phyloP scores from a whole-genome alignment of 2,888 invertebrate species.

The Baccha elongata region DNA sequence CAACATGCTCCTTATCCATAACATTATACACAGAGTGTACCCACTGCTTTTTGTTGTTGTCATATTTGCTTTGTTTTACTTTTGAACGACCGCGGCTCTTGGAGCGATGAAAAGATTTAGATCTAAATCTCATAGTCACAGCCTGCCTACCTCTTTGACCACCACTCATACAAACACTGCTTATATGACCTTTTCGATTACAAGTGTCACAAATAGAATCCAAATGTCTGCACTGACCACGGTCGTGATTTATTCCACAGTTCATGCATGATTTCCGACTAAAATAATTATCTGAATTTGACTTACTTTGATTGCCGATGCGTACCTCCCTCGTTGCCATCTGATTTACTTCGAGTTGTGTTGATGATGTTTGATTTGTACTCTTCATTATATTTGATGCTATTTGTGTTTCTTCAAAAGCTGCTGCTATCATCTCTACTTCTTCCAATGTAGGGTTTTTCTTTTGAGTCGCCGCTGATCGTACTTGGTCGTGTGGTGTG shows the following conservation, averaged over 20 bases:
- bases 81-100: conserved; percentile 18
- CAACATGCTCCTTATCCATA: background rate
- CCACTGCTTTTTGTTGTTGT: background rate
- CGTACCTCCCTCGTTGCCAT: background rate
- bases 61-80: background rate
- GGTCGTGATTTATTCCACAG: conserved; percentile 14
- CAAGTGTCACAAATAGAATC: background rate
- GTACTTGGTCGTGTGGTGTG: background rate
- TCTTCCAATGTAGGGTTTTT: too few species aligned
- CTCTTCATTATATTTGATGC: conserved; percentile 15
- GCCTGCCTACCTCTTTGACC: conserved; percentile 11
- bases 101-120: background rate
- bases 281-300: conserved; percentile 13
- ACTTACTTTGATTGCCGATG: conserved; percentile 1
- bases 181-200: conserved; percentile 15
- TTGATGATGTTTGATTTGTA: background rate
- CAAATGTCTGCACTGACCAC: conserved; percentile 13
- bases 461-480: background rate
- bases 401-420: conserved; percentile 22
- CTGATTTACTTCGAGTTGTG: background rate
- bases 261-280: conserved; percentile 5
- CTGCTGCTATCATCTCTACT: background rate
- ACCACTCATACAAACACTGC: conserved; percentile 21
- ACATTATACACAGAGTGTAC: background rate
- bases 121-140: background rate